phyloP scores from a whole-genome alignment of 2,888 invertebrate species.

The Pseudococcus longispinus region DNA sequence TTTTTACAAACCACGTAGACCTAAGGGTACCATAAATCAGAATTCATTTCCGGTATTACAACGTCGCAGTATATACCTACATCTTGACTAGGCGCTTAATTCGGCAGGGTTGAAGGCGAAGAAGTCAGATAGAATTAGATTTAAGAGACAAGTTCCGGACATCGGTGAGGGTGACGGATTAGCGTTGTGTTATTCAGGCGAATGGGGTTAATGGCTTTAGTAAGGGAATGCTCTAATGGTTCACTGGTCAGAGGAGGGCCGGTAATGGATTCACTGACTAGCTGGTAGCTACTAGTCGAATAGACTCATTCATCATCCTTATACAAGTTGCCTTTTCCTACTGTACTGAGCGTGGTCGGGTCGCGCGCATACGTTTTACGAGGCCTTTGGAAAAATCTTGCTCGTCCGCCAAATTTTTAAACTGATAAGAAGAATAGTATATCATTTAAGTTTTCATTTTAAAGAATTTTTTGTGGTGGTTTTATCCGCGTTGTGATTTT shows the following conservation, averaged over 20 bases:
- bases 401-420: background rate
- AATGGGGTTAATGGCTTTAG: conserved; percentile 36
- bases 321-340: conserved; percentile 2
- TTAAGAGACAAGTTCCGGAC: conserved; percentile 20
- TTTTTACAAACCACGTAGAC: background rate
- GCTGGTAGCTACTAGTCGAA: background rate
- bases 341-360: background rate
- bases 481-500: too few relatives aligned
- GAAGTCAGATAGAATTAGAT: conserved; percentile 26
- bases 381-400: background rate
- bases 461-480: too few relatives aligned
- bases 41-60: background rate
- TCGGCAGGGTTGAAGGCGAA: background rate
- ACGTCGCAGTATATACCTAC: conserved; percentile 9
- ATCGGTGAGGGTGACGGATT: conserved; percentile 25
- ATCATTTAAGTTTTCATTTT: background rate
- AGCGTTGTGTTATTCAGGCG: conserved; percentile 22
- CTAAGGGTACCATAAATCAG: conserved; percentile 6
- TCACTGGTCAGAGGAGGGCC: conserved; percentile 8
- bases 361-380: background rate
- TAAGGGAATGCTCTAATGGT: conserved; percentile 19
- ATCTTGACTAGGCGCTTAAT: background rate
- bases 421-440: background rate
- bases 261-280: conserved; percentile 25
- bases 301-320: conserved; percentile 17